These are phyloP conservation scores for Tinea trinotella DNA, from an alignment of 2,888 invertebrate species.

Conservation along the genomic window DNA sequence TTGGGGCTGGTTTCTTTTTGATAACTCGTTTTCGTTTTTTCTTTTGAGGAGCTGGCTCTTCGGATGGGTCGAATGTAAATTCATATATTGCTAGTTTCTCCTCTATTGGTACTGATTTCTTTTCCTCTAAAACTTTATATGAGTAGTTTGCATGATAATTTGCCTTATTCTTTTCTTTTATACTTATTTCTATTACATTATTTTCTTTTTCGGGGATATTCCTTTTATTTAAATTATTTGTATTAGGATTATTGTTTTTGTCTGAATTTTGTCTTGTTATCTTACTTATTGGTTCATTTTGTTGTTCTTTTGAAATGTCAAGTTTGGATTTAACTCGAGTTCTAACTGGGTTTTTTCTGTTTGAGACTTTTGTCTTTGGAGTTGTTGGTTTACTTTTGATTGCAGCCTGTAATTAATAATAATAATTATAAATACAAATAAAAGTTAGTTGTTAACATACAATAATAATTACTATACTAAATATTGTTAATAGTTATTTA, in stretches of 20 bases:
- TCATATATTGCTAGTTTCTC: conserved; percentile 54
- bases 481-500: too few relatives aligned
- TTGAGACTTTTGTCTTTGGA: not conserved
- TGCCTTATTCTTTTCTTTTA: not conserved
- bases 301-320: conserved; percentile 24
- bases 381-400: too few relatives aligned
- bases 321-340: conserved; percentile 8
- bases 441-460: too few relatives aligned
- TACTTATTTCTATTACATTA: not conserved
- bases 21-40: conserved; percentile 47
- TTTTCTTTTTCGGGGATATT: too few relatives aligned
- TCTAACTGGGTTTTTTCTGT: not conserved
- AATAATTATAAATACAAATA: too few relatives aligned
- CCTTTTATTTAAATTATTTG: conserved; percentile 15
- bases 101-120: conserved; percentile 27
- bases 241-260: conserved; percentile 39
- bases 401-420: too few relatives aligned
- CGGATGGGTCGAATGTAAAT: conserved; percentile 60
- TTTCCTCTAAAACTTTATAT: conserved; percentile 35
- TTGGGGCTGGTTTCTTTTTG: conserved; percentile 35
- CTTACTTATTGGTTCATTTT: not conserved
- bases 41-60: conserved; percentile 54
- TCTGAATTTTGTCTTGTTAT: conserved; percentile 30
- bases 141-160: conserved; percentile 21
- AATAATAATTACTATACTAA: too few relatives aligned